phyloP scores from a whole-genome alignment of 1,140 invertebrate species.

The Drosophila orena region DNA sequence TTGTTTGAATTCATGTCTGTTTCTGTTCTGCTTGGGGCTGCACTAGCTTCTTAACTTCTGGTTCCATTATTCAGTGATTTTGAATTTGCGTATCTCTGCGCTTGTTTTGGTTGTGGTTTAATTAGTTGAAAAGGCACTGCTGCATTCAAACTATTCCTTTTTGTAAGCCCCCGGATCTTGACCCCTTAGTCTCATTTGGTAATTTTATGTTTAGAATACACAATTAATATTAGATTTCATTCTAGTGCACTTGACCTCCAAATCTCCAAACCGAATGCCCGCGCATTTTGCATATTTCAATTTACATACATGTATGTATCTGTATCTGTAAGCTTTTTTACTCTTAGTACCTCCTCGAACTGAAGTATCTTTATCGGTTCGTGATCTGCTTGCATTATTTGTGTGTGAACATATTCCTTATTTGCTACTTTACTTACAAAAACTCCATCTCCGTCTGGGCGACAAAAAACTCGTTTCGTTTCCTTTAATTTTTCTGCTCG shows the following conservation, averaged over 20 bases:
- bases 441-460: conserved; percentile 9
- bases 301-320: neutral
- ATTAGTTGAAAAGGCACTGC: conserved; percentile 73
- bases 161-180: conserved; percentile 15
- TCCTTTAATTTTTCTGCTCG: conserved; percentile 9
- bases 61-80: conserved; percentile 1
- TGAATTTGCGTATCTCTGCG: conserved; percentile 28
- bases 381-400: conserved; percentile 15
- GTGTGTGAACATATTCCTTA: conserved; percentile 9
- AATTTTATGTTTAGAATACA: conserved; percentile 8
- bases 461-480: conserved; percentile 4
- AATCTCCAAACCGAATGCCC: conserved; percentile 41
- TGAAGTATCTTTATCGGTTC: conserved; percentile 16
- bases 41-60: conserved; percentile 3
- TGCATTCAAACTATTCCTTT: conserved; percentile 60
- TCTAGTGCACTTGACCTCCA: conserved; percentile 12
- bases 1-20: conserved; percentile 23
- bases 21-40: conserved; percentile 18
- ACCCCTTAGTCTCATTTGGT: conserved; percentile 44
- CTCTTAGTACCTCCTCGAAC: neutral
- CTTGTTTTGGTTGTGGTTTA: conserved; percentile 36
- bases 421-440: conserved; percentile 22
- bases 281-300: conserved; percentile 27
- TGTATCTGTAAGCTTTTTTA: conserved; percentile 15
- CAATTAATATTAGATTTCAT: conserved; percentile 8